Evolutionary conservation across 2,888 invertebrate species (phyloP).

Genomic region (Brenthis daphne): DNA sequence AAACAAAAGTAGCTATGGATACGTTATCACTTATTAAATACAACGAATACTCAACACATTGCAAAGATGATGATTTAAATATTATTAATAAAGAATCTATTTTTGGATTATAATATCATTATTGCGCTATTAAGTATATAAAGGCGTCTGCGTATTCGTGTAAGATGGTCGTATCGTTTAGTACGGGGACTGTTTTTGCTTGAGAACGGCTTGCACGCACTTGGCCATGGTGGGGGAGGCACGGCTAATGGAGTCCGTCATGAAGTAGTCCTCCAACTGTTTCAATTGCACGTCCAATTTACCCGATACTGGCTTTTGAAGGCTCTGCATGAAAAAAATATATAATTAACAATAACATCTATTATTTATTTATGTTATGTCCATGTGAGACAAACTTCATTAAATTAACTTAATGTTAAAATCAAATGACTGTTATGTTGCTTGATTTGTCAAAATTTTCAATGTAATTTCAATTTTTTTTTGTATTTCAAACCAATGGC

Average conservation of each 20-base stretch:
- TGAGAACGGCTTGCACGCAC: conserved; percentile 94
- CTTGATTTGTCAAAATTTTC: too few species aligned
- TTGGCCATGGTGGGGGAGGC: conserved; percentile 99
- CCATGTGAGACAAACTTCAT: too few species aligned
- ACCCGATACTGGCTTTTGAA: conserved; percentile 77
- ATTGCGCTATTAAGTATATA: too few species aligned
- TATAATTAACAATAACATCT: background rate
- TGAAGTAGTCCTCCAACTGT: conserved; percentile 92
- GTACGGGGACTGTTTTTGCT: conserved; percentile 82
- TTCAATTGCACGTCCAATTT: conserved; percentile 88
- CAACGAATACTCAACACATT: conserved; percentile 22
- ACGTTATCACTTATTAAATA: conserved; percentile 26
- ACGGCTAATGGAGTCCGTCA: conserved; percentile 98
- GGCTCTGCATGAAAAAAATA: conserved; percentile 50
- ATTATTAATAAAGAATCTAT: conserved; percentile 1
- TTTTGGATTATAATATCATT: background rate
- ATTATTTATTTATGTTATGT: background rate
- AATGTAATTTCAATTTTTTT: too few species aligned
- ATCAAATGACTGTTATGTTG: too few species aligned
- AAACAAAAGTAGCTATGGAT: conserved; percentile 26
- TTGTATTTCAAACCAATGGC: too few species aligned
- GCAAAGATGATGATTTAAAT: conserved; percentile 4
- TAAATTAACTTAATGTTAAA: too few species aligned
- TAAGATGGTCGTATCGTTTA: conserved; percentile 44
- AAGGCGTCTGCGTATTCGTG: conserved; percentile 9